phyloP scores from a whole-genome alignment of 92 coral and sea anemone species.

The Zoanthus sansibaricus region DNA sequence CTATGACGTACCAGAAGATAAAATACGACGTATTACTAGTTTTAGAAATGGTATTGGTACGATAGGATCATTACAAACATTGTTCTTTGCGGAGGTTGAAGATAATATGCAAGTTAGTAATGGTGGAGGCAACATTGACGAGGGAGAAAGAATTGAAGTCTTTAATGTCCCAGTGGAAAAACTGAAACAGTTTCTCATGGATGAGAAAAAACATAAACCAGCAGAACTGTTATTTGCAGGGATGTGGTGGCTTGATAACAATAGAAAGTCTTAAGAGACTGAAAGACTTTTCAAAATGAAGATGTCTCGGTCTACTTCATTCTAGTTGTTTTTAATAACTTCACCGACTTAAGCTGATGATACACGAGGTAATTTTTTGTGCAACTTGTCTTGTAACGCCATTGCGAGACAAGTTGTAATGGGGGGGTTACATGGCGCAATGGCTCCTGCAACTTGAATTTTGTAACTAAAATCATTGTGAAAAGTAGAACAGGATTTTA shows the following conservation, averaged over 20 bases:
- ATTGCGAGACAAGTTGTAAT: too few relatives aligned
- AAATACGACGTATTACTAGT: conserved; percentile 73
- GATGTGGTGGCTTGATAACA: conserved; percentile 90
- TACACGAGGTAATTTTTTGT: too few relatives aligned
- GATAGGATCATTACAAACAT: conserved; percentile 80
- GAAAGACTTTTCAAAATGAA: neutral
- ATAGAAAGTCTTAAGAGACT: conserved; percentile 14
- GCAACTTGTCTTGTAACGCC: too few relatives aligned
- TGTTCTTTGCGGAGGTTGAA: conserved; percentile 86
- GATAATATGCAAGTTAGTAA: conserved; percentile 82
- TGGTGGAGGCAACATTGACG: conserved; percentile 90
- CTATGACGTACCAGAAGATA: conserved; percentile 92
- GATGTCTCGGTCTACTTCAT: too few relatives aligned
- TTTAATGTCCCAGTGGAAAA: conserved; percentile 86
- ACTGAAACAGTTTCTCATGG: conserved; percentile 82
- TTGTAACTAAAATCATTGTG: too few relatives aligned
- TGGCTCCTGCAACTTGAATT: too few relatives aligned
- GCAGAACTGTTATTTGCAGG: conserved; percentile 86
- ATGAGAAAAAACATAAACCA: conserved; percentile 82
- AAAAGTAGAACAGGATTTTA: too few relatives aligned
- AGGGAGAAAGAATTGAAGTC: conserved; percentile 95
- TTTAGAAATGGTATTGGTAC: conserved; percentile 85
- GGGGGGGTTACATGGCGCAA: too few relatives aligned
- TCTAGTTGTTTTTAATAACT: too few relatives aligned
- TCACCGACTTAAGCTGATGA: too few relatives aligned